Percentiles rank a stretch among this genome's conserved stretches.
Conservation (phyloP, 2,888 invertebrate genomes). For the Lamellibrachia satsuma region DNA sequence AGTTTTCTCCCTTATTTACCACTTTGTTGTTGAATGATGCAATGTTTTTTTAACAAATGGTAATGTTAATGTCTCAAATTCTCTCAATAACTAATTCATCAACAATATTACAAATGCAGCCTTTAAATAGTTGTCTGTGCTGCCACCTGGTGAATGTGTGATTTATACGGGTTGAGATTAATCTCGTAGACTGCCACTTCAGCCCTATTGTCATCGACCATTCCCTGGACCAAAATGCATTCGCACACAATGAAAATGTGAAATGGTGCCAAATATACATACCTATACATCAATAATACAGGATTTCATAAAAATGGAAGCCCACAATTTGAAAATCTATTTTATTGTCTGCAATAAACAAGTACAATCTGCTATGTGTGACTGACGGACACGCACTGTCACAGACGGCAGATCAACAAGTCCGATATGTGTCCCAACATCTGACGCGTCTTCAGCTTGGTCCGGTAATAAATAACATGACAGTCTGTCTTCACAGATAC, state of each 20-base stretch:
- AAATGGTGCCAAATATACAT: not conserved
- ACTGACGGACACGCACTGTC: not conserved
- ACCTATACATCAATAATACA: not conserved
- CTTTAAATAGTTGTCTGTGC: not conserved
- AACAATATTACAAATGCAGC: not conserved
- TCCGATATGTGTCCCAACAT: not conserved
- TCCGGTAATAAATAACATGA: slow-evolving; percentile 13
- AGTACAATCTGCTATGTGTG: slow-evolving; percentile 8
- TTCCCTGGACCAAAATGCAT: not conserved
- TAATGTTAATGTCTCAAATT: too few relatives aligned
- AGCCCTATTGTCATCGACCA: not conserved
- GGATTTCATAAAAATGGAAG: not conserved
- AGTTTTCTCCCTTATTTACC: too few relatives aligned
- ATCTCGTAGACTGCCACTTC: too few relatives aligned
- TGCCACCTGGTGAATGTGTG: not conserved
- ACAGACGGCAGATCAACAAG: not conserved
- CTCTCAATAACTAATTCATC: too few relatives aligned
- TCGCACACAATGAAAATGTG: not conserved
- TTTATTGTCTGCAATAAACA: slow-evolving; percentile 5
- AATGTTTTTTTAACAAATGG: too few relatives aligned
- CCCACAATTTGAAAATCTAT: not conserved
- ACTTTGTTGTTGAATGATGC: too few relatives aligned
- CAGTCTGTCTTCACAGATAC: not conserved
- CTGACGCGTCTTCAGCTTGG: not conserved
- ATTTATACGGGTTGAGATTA: too few relatives aligned